These are phyloP conservation scores for Hycleus cichorii DNA, from an alignment of 1,140 invertebrate species.

Conservation along the genomic window DNA sequence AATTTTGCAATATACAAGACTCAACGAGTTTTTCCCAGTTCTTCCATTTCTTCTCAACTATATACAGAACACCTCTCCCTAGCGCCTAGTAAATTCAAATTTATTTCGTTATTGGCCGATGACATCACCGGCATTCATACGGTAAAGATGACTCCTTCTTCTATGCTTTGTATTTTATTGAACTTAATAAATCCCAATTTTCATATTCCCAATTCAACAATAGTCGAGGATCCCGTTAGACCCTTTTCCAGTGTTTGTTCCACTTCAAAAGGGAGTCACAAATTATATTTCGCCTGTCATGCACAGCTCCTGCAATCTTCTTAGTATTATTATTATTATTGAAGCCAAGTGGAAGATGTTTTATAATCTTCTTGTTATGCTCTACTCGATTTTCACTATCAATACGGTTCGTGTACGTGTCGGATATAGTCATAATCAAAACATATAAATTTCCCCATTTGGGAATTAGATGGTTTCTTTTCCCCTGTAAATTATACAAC, in stretches of 20 bases:
- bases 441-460: too few species aligned
- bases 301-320: background rate
- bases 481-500: too few species aligned
- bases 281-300: constrained; percentile 30
- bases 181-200: constrained; percentile 30
- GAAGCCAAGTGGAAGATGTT: too few species aligned
- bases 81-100: constrained; percentile 14
- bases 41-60: background rate
- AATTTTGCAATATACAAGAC: too few species aligned
- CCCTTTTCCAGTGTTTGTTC: background rate
- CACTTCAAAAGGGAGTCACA: constrained; percentile 21
- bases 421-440: too few species aligned
- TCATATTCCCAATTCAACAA: constrained; percentile 30
- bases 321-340: too few species aligned
- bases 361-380: too few species aligned
- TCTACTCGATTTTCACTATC: too few species aligned
- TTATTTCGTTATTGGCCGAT: constrained; percentile 16
- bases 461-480: too few species aligned
- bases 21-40: too few species aligned
- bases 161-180: constrained; percentile 23
- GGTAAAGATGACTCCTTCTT: constrained; percentile 1
- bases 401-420: too few species aligned
- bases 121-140: constrained; percentile 7
- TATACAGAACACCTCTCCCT: constrained; percentile 1
- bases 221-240: constrained; percentile 13